Percentiles rank a stretch among this genome's conserved stretches.
These are phyloP conservation scores for Halcyon smyrnensis DNA, from an alignment of 2,797 vertebrate species.

Conservation along the genomic window DNA sequence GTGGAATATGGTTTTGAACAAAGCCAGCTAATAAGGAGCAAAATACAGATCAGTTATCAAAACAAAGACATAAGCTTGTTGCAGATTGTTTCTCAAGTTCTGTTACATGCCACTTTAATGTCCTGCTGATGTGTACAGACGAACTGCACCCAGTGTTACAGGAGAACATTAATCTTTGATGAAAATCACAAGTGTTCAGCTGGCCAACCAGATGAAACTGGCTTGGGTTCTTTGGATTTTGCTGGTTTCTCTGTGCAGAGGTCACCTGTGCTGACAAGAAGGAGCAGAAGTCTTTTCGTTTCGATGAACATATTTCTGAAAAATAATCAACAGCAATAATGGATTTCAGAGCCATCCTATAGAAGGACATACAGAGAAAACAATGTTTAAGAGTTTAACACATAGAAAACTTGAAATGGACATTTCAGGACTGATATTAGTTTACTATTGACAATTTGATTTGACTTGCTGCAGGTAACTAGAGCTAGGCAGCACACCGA, in stretches of 20 bases:
- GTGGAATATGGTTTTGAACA: not conserved
- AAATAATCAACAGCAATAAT: not conserved
- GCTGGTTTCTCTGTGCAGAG: rapidly evolving
- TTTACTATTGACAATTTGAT: not conserved
- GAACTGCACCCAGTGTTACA: not conserved
- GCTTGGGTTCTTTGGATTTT: not conserved
- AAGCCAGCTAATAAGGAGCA: not conserved
- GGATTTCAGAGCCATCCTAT: not conserved
- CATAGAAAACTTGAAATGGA: not conserved
- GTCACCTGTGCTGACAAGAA: not conserved
- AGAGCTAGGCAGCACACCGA: not conserved
- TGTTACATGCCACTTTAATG: not conserved
- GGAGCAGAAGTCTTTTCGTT: not conserved
- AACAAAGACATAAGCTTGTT: not conserved
- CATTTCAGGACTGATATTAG: not conserved
- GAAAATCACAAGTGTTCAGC: not conserved
- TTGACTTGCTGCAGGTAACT: not conserved
- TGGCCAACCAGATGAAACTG: not conserved
- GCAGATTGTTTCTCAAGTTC: not conserved
- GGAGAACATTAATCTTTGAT: not conserved
- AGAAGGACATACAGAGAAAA: not conserved
- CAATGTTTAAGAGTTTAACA: not conserved
- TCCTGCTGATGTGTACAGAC: not conserved
- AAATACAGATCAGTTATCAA: not conserved
- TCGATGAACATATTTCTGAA: not conserved